Base-by-base conservation (phyloP, 53 echinoderm and acorn worm species). In the Echinarachnius parma region DNA sequence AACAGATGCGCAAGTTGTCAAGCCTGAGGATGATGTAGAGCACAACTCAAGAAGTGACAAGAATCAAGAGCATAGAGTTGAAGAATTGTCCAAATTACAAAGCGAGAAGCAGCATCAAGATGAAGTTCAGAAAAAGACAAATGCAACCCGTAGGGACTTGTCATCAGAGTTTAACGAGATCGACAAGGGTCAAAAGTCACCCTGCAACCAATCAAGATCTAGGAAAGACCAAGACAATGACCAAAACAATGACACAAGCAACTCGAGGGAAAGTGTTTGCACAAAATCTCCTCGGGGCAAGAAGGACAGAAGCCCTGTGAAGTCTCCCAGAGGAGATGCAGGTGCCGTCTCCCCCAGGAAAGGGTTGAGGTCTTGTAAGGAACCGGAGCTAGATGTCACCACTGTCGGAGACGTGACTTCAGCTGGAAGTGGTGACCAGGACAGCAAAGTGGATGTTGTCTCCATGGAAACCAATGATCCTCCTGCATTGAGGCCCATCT, bases 71-170 rank as follows among this genome's bases (percentile, higher is more conserved):
- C n/a, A n/a, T n/a, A n/a, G n/a, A n/a, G n/a, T n/a, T n/a, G n/a
- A n/a, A n/a, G n/a, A n/a, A n/a, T n/a, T n/a, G n/a, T n/a, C n/a
- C n/a, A n/a, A n/a, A n/a, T n/a, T n/a, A n/a, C n/a, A n/a, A n/a
- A n/a, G n/a, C n/a, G n/a, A n/a, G n/a, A n/a, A n/a, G n/a, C n/a
- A n/a, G n/a, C n/a, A n/a, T n/a, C n/a, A n/a, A n/a, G n/a, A n/a
- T n/a, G n/a, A n/a, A n/a, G n/a, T n/a, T n/a, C n/a, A n/a, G 28
- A 82, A 52, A 45, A 72, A 56, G 65, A 64, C 87, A 10, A 62
- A 48, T 13, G 37, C 64, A 29, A 79, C 62, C 11, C 78, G 87
- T 27, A 55, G 82, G 65, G 82, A 87, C 44, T 67, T 87, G 30
- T 72, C 60, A 0, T 47, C 78, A 70, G 78, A 87, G 23, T 87